Conservation (phyloP, 2,888 invertebrate species). For the Parthenolecanium corni region DNA sequence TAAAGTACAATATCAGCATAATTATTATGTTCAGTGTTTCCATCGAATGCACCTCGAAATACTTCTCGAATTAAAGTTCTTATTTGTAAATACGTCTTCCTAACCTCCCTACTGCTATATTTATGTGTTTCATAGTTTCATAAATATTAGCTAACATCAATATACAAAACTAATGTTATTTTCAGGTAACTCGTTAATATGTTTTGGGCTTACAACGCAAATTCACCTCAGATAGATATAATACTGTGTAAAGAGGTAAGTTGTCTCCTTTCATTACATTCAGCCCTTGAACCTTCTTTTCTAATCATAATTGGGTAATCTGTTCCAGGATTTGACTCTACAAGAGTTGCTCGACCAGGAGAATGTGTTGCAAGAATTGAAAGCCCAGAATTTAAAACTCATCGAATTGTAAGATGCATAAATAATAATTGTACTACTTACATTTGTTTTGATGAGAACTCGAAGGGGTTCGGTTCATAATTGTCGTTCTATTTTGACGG, state of each 20-base stretch:
- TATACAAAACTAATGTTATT: too few species aligned
- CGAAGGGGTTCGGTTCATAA: not conserved
- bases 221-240: constrained; percentile 24
- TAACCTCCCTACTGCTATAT: too few species aligned
- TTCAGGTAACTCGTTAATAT: constrained; percentile 8
- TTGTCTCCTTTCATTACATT: not conserved
- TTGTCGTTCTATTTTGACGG: not conserved
- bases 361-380: constrained; percentile 90
- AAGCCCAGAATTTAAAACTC: constrained; percentile 77
- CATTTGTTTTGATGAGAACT: not conserved
- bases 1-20: too few species aligned
- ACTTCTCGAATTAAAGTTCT: too few species aligned
- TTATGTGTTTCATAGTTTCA: too few species aligned
- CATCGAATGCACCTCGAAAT: too few species aligned
- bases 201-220: constrained; percentile 25
- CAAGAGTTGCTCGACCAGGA: constrained; percentile 86
- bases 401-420: constrained; percentile 73
- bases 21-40: too few species aligned
- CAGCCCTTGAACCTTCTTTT: not conserved
- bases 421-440: constrained; percentile 10
- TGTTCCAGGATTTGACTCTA: constrained; percentile 72
- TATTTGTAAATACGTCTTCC: too few species aligned
- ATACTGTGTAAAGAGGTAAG: constrained; percentile 26
- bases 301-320: constrained; percentile 8
- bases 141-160: too few species aligned